phyloP scores from a whole-genome alignment of 2,113 vertebrate genomes.

The Lagopus leucura region DNA sequence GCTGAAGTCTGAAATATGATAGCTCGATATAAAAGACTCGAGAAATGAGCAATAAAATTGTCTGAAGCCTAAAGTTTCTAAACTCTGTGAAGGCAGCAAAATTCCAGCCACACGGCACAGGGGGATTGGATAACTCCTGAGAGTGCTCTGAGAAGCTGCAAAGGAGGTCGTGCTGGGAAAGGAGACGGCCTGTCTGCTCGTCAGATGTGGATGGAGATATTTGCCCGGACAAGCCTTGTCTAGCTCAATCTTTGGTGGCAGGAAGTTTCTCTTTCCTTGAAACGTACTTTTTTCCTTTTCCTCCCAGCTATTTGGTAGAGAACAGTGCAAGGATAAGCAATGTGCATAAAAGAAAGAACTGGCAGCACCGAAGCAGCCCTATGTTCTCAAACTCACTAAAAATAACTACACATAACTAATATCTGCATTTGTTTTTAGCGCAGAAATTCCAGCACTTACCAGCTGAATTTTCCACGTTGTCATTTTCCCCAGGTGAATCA shows the following conservation, averaged over 20 bases:
- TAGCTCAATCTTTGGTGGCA: neutral
- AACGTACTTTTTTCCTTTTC: neutral
- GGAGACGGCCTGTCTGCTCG: neutral
- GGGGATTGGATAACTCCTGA: neutral
- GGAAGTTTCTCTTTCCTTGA: neutral
- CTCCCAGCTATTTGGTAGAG: neutral
- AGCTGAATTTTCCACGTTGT: neutral
- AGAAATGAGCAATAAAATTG: neutral
- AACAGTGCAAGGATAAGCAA: neutral
- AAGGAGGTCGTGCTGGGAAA: neutral
- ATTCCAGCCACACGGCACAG: neutral
- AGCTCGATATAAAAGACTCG: neutral
- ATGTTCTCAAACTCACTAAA: neutral
- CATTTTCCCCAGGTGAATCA: neutral
- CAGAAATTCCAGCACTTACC: neutral
- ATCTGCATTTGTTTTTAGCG: neutral
- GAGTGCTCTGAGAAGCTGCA: neutral
- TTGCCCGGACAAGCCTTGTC: neutral
- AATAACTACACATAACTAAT: neutral
- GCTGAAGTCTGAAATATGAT: constrained; percentile 3
- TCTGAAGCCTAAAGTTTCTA: neutral
- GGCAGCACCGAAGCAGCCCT: neutral
- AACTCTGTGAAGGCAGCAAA: neutral
- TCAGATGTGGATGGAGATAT: neutral
- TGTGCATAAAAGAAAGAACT: neutral